A percentile compares a stretch with the other conserved stretches of the same genome.
phyloP scores from a whole-genome alignment of 2,113 vertebrate species.

The Plecotus auritus region DNA sequence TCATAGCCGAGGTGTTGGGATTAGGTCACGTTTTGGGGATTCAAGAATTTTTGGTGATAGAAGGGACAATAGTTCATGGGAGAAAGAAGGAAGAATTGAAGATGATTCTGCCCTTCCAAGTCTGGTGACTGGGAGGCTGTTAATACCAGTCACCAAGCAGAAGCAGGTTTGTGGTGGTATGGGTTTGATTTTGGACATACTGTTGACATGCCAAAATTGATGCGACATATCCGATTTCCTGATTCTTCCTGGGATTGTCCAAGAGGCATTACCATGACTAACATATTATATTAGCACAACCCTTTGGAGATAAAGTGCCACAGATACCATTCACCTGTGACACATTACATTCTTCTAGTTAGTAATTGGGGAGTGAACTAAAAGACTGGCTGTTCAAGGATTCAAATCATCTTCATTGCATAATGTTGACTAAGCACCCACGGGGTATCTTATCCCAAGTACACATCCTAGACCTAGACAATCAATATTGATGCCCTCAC shows the following conservation, averaged over 20 bases:
- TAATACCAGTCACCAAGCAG: background rate
- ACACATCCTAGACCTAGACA: background rate
- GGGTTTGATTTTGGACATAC: background rate
- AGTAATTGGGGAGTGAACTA: background rate
- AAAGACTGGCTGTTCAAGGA: background rate
- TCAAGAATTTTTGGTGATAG: background rate
- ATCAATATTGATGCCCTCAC: background rate
- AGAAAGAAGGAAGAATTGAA: background rate
- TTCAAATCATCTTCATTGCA: constrained; percentile 15
- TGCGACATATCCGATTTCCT: constrained; percentile 37
- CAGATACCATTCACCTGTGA: constrained; percentile 23
- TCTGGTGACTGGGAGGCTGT: background rate
- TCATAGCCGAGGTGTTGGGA: background rate
- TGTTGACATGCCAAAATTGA: constrained; percentile 5
- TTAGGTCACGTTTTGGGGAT: background rate
- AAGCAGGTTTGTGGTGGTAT: background rate
- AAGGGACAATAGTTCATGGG: background rate
- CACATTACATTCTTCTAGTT: background rate
- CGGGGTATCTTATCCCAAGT: background rate
- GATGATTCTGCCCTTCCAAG: background rate
- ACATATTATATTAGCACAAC: background rate
- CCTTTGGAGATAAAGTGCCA: constrained; percentile 20
- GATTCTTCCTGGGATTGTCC: background rate
- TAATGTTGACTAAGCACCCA: background rate
- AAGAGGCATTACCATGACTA: constrained; percentile 50